Evolutionary conservation across 2,888 invertebrate genomes (phyloP), one percentile per base, ranked within the genome.

Genomic region (Lasioglossum pauxillum): DNA sequence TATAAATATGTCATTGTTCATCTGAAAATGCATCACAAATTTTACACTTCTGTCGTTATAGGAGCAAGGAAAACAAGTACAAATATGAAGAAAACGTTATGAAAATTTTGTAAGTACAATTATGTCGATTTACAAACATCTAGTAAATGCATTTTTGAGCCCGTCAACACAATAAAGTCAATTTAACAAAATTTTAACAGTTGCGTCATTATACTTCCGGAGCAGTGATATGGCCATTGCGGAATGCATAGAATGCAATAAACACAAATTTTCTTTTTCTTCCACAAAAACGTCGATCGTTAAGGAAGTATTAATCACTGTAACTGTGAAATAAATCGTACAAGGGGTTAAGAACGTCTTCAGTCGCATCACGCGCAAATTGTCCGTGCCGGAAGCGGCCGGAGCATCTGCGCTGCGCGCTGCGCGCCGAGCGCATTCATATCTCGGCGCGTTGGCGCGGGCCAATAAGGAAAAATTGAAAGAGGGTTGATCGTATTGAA

Each of bases 401-500:
- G 23, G 64, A 2, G 16, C 0, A 31, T 57, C 57, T 5, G 64
- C 64, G 19, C 19, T 19, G 19, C 12, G 64, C 64, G 19, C 19
- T 19, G 19, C 31, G 8, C 19, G 19, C 16, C 16, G 31, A 31
- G 64, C 64, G 35, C 31, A 19, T 64, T 64, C 2, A 8, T 8
- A 64, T 35, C 64, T 35, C 64, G 31, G 16, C 64, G 31, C 16
- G 38, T 23, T 23, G 5, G 35, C n/a, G 14, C 71, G n/a, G 41
- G 12, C 71, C 83, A 72, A 83, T 78, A 83, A 82, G 74, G n/a
- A 35, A 67, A 76, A 53, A 35, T 44, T 60, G 76, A 35, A 35
- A 41, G 60, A 64, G 64, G 46, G 35, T 46, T 71, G 38, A n/a
- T 60, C 60, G 76, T 31, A 60, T 49, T 49, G 44, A 64, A 67